Base-by-base conservation (phyloP, 2,797 vertebrate species). In the Tangara arthus region DNA sequence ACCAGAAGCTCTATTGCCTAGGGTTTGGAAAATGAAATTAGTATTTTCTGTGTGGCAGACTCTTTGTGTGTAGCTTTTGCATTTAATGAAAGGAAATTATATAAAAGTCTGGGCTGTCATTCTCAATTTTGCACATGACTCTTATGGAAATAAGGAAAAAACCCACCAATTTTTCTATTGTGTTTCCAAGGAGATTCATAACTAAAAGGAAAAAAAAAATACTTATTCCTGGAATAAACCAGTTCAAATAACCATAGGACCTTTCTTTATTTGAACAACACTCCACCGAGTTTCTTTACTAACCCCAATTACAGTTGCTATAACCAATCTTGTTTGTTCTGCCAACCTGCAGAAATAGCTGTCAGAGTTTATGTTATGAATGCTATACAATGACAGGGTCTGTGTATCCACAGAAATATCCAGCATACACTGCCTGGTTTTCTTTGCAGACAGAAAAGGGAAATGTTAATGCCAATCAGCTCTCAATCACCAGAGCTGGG, bases 61-160 rank as follows among this genome's bases (percentile, higher is more conserved):
- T 93, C 56, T 90, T 81, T 94, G 41, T 80, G 26, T 46, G 63
- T 79, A 71, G 88, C 59, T 93, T 93, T 96, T 85, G 22, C 61
- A 57, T 92, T 96, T 92, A 68, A 64, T 59, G 68, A 90, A 94
- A 94, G 66, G 37, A 52, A 84, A 82, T 96, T 89, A 82, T 49
- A 55, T 69, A 77, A 59, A 95, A 73, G 63, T 90, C 84, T 91
- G 22, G 19, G 20, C 77, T 94, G 68, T 92, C 94, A 73, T 60
- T 77, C 69, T 94, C 53, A 76, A 44, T 89, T 96, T 95, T 87
- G 49, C 68, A 90, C 30, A 6, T 47, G 80, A 92, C 53, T 53
- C 82, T 94, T 96, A 84, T 57, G 60, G 78, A 97, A 96, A 96
- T 95, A 94, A 89, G 37, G 27, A 17, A 61, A 73, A 73, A 47